Conservation (phyloP, 2,113 vertebrate species). For the Zingel zingel region DNA sequence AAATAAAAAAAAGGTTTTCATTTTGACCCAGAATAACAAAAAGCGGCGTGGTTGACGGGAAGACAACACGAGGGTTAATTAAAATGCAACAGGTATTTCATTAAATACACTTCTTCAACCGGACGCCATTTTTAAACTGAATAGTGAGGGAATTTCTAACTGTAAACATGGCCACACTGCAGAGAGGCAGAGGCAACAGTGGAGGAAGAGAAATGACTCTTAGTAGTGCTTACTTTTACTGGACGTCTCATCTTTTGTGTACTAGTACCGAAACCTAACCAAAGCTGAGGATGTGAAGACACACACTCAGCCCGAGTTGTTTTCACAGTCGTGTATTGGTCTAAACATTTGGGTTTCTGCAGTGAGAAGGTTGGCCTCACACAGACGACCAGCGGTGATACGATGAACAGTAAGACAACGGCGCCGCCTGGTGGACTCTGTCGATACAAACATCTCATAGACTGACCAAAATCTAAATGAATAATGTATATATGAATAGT, state of each 20-base stretch:
- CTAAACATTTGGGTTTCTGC: conserved; percentile 32
- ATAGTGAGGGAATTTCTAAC: conserved; percentile 11
- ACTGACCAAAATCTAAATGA: background rate
- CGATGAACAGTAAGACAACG: conserved; percentile 9
- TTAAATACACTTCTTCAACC: background rate
- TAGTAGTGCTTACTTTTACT: conserved; percentile 11
- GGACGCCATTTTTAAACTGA: conserved; percentile 9
- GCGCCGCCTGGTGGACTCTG: conserved; percentile 57
- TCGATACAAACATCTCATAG: background rate
- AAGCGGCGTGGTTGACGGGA: no score
- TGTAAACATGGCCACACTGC: background rate
- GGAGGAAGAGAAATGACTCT: conserved; percentile 26
- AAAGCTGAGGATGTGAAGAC: conserved; percentile 17
- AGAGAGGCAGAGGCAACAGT: conserved; percentile 18
- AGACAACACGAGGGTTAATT: no score
- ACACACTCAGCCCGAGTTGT: conserved; percentile 10
- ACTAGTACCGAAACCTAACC: conserved; percentile 1
- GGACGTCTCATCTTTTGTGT: background rate
- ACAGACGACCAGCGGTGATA: background rate
- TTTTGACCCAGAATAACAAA: no score
- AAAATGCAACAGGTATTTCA: background rate
- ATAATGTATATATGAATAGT: no score
- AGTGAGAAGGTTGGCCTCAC: background rate
- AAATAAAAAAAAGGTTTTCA: no score
- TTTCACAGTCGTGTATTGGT: conserved; percentile 22